Percentiles rank a stretch among this genome's conserved stretches.
These are phyloP conservation scores for Cephus rjabovi DNA, from an alignment of 2,888 invertebrate genomes.

Conservation along the genomic window DNA sequence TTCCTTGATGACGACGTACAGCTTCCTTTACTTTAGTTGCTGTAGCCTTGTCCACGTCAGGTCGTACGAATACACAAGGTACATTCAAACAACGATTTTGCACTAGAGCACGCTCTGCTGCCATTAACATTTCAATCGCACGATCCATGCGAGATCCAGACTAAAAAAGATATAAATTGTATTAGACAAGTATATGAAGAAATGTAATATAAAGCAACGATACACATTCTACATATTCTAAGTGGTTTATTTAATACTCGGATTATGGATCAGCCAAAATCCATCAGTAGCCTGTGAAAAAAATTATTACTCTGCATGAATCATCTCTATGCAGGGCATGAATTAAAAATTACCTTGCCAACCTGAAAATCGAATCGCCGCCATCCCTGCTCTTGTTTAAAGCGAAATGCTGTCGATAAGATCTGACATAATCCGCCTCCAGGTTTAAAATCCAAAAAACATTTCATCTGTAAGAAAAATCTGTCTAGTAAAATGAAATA, in stretches of 20 bases:
- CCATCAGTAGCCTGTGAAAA: not conserved
- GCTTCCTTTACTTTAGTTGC: constrained; percentile 88
- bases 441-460: constrained; percentile 95
- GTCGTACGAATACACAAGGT: constrained; percentile 84
- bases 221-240: constrained; percentile 2
- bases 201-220: not conserved
- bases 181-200: not conserved
- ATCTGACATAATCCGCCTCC: constrained; percentile 94
- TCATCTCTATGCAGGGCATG: not conserved
- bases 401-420: constrained; percentile 92
- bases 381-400: constrained; percentile 96
- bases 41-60: constrained; percentile 87
- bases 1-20: constrained; percentile 87
- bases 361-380: constrained; percentile 93
- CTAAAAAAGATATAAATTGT: constrained; percentile 58
- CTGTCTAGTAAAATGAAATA: constrained; percentile 5
- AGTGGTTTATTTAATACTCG: not conserved
- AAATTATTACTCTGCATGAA: not conserved
- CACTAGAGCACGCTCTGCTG: constrained; percentile 86
- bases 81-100: constrained; percentile 83
- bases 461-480: constrained; percentile 80
- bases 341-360: constrained; percentile 73
- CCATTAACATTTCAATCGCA: constrained; percentile 93
- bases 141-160: constrained; percentile 92
- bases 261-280: not conserved